phyloP scores from a whole-genome alignment of 2,797 vertebrate species.

The Lithobates pipiens region DNA sequence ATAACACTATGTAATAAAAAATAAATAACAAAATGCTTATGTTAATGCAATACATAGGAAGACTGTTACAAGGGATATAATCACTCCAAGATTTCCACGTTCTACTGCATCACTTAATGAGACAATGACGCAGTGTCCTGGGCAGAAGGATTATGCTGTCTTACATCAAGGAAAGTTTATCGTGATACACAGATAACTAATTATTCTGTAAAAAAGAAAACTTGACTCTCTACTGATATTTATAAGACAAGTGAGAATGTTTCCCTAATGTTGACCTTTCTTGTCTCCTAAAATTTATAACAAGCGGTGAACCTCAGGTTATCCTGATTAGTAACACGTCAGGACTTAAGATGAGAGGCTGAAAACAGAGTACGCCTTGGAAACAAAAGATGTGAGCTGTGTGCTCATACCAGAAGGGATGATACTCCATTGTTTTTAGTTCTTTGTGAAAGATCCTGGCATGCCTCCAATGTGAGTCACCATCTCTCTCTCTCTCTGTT shows the following conservation, averaged over 20 bases:
- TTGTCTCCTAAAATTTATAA: neutral
- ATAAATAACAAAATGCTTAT: too few relatives aligned
- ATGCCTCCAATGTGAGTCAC: conserved; percentile 26
- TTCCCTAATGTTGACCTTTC: neutral
- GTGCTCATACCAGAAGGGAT: conserved; percentile 39
- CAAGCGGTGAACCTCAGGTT: neutral
- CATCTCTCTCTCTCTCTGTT: neutral
- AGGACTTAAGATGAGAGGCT: neutral
- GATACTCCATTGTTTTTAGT: conserved; percentile 19
- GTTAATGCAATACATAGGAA: too few relatives aligned
- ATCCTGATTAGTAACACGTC: neutral
- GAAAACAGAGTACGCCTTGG: conserved; percentile 1
- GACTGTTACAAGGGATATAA: too few relatives aligned
- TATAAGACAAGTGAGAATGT: neutral
- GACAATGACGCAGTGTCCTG: too few relatives aligned
- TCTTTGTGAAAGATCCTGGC: conserved; percentile 23
- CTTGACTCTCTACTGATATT: neutral
- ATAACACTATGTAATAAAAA: too few relatives aligned
- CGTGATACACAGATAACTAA: too few relatives aligned
- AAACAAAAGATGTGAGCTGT: conserved; percentile 5
- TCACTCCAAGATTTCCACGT: too few relatives aligned
- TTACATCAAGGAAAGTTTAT: too few relatives aligned
- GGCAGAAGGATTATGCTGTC: too few relatives aligned
- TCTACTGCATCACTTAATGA: too few relatives aligned
- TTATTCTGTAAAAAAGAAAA: neutral